A percentile compares a stretch with the other conserved stretches of the same genome.
Conservation (phyloP, 2,888 invertebrate species). For the Melangyna quadrimaculata region DNA sequence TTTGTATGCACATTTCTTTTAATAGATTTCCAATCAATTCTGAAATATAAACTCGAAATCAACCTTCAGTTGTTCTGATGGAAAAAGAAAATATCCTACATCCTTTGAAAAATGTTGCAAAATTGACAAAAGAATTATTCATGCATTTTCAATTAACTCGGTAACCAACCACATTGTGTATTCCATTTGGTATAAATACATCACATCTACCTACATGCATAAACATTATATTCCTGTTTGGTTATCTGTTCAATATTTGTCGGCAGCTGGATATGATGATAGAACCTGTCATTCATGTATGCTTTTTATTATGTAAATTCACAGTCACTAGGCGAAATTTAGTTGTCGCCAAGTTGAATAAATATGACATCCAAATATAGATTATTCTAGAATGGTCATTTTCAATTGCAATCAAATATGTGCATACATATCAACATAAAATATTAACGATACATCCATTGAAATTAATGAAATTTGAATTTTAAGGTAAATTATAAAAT, state of each 20-base stretch:
- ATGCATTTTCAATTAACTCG: conserved; percentile 47
- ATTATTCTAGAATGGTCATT: conserved; percentile 12
- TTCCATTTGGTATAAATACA: not conserved
- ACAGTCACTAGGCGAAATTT: not conserved
- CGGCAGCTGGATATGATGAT: conserved; percentile 37
- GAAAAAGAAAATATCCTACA: not conserved
- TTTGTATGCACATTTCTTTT: too few species aligned
- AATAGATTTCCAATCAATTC: conserved; percentile 33
- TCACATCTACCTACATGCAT: not conserved
- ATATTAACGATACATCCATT: too few species aligned
- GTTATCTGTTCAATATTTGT: not conserved
- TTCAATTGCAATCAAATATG: conserved; percentile 19
- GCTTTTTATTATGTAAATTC: conserved; percentile 57
- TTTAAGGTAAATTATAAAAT: not conserved
- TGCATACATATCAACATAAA: too few species aligned
- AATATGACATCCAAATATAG: not conserved
- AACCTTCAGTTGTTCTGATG: not conserved
- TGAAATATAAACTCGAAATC: not conserved
- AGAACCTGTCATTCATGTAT: conserved; percentile 46
- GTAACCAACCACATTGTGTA: not conserved
- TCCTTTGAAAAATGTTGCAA: conserved; percentile 12
- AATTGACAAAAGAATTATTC: conserved; percentile 34
- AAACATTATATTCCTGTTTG: not conserved
- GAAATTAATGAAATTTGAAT: not conserved
- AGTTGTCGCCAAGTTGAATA: conserved; percentile 4